Conservation (phyloP, 2,888 invertebrate genomes). For the Spilarctia lutea region DNA sequence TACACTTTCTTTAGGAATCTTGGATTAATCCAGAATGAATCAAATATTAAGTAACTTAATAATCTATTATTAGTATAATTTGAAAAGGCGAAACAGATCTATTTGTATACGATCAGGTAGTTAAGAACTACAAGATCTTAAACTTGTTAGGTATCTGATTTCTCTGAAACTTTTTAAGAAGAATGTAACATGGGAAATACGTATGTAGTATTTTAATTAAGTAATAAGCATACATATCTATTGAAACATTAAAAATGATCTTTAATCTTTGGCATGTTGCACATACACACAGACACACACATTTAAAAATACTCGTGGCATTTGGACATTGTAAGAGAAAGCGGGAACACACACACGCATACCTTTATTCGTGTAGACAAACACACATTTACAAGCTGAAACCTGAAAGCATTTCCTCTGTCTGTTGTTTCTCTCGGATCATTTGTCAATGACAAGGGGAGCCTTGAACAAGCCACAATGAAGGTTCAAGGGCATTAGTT, state of each 20-base stretch:
- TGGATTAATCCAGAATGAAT: no score
- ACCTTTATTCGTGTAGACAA: background rate
- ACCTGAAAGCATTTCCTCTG: constrained; percentile 47
- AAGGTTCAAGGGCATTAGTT: constrained; percentile 52
- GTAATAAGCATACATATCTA: background rate
- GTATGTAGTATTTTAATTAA: background rate
- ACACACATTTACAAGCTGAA: constrained; percentile 26
- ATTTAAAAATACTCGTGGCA: background rate
- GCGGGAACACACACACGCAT: constrained; percentile 4
- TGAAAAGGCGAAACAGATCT: background rate
- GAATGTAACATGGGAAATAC: no score
- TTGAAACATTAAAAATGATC: background rate
- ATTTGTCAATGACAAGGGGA: constrained; percentile 63
- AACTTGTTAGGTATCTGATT: background rate
- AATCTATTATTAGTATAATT: no score
- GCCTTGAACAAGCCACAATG: constrained; percentile 44
- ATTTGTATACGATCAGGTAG: background rate
- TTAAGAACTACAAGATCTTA: background rate
- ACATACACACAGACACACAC: background rate
- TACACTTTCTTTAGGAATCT: no score
- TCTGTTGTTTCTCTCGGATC: constrained; percentile 59
- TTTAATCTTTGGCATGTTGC: constrained; percentile 5
- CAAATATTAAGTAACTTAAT: no score
- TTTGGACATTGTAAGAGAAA: background rate
- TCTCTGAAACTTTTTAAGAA: background rate